These are phyloP conservation scores for Syrmaticus mikado DNA, from an alignment of 2,113 vertebrate genomes.

Conservation along the genomic window DNA sequence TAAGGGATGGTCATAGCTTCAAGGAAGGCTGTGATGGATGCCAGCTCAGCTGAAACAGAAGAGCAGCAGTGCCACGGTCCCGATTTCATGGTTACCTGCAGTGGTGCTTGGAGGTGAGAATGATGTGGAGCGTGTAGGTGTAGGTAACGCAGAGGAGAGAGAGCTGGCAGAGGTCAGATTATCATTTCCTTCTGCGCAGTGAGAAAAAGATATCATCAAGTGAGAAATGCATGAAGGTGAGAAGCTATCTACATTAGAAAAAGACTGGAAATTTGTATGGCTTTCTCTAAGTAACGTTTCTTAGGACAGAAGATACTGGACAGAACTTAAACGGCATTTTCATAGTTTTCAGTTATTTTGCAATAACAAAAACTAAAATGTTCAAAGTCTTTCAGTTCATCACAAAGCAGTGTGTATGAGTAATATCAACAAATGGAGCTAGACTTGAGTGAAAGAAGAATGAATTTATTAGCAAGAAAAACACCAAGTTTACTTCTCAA, in stretches of 20 bases:
- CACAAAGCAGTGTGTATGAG: background rate
- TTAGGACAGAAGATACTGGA: background rate
- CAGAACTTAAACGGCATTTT: background rate
- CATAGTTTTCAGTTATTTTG: background rate
- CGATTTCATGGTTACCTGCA: background rate
- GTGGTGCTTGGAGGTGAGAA: background rate
- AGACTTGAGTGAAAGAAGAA: background rate
- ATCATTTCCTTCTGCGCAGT: background rate
- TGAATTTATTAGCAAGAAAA: background rate
- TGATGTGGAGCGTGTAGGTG: background rate
- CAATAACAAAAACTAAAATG: background rate
- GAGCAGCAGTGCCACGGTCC: accelerated
- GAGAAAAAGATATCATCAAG: background rate
- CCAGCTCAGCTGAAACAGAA: background rate
- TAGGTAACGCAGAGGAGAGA: background rate
- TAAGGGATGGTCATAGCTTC: background rate
- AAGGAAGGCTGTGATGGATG: background rate
- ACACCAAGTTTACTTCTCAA: background rate
- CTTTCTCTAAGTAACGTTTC: background rate
- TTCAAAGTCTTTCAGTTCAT: background rate
- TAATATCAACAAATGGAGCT: background rate
- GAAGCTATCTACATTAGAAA: background rate
- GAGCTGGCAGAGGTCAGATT: background rate
- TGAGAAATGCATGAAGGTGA: background rate
- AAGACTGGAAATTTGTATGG: background rate